These are phyloP conservation scores for Ailurus styani DNA, from an alignment of 2,113 vertebrate genomes.

Conservation along the genomic window DNA sequence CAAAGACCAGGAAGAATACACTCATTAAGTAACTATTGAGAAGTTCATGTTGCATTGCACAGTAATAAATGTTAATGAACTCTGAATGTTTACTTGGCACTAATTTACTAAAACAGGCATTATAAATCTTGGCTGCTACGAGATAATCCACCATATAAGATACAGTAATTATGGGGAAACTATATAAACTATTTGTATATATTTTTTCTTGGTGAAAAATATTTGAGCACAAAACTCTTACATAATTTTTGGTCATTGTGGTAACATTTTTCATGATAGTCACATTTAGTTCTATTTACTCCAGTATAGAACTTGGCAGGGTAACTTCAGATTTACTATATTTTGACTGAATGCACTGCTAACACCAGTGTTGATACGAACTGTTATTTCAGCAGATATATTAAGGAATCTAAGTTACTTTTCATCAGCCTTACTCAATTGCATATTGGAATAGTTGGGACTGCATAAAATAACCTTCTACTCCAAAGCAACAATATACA, in stretches of 20 bases:
- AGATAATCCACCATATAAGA: background rate
- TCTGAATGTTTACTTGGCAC: background rate
- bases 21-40: background rate
- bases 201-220: background rate
- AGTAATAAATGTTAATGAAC: slow-evolving; percentile 37
- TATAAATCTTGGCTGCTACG: slow-evolving; percentile 14
- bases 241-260: background rate
- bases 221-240: background rate
- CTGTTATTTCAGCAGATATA: slow-evolving; percentile 4
- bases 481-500: background rate
- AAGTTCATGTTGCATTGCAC: background rate
- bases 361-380: background rate
- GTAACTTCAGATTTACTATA: background rate
- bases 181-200: background rate
- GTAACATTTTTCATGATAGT: background rate
- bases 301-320: background rate
- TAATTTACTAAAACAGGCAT: background rate
- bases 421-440: slow-evolving; percentile 4
- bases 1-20: background rate
- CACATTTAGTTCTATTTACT: background rate
- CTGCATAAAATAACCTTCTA: background rate
- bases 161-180: background rate
- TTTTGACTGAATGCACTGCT: background rate
- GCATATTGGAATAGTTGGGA: background rate
- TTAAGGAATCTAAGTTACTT: slow-evolving; percentile 11